Conservation (phyloP, 2,797 vertebrate species). For the Cynopterus sphinx region DNA sequence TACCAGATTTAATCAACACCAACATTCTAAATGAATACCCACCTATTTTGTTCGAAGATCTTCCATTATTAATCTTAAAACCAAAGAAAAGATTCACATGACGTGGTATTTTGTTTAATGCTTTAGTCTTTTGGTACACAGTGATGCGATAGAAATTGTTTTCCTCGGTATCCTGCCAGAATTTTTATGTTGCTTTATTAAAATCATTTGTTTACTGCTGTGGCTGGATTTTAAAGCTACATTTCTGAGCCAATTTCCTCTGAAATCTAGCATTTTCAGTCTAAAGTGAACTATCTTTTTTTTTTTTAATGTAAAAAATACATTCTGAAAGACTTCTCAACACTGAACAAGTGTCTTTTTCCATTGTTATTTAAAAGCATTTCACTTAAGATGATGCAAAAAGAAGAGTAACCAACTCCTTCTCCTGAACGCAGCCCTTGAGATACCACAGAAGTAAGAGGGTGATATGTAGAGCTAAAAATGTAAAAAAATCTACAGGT, state of each 20-base stretch:
- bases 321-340: not conserved
- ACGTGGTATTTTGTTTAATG: not conserved
- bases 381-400: not conserved
- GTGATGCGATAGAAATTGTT: not conserved
- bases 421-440: not conserved
- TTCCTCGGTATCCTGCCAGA: not conserved
- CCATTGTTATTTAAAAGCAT: not conserved
- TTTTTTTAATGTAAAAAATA: not conserved
- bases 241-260: not conserved
- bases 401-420: not conserved
- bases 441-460: not conserved
- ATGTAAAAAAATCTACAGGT: not conserved
- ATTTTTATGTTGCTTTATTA: not conserved
- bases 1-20: not conserved
- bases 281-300: not conserved
- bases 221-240: not conserved
- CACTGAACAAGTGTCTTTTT: not conserved
- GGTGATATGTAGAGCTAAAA: not conserved
- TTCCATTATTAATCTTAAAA: not conserved
- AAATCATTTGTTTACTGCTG: not conserved
- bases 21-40: not conserved
- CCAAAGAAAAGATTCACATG: not conserved
- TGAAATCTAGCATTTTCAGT: not conserved
- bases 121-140: not conserved
- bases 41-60: not conserved